These are phyloP conservation scores for Acanthosoma haemorrhoidale DNA, from an alignment of 2,888 invertebrate genomes.

Conservation along the genomic window DNA sequence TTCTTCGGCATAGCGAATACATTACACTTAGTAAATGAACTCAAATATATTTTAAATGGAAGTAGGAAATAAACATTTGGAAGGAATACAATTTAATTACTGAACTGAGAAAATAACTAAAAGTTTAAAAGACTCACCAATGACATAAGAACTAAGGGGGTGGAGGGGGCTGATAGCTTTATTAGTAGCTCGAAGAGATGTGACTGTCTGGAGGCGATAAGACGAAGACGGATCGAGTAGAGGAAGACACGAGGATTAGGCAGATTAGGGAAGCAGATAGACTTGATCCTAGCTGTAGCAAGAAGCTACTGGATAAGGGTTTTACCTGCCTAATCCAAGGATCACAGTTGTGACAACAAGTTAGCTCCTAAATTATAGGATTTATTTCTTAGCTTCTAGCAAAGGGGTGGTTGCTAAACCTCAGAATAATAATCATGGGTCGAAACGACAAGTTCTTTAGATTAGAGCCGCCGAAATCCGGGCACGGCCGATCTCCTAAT, in stretches of 20 bases:
- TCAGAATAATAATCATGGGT: neutral
- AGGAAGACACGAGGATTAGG: neutral
- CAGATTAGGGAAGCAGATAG: neutral
- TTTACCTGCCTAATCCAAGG: conserved; percentile 19
- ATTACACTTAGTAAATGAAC: too few species aligned
- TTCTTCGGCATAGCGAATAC: too few species aligned
- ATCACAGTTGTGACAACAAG: conserved; percentile 24
- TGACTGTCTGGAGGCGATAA: neutral
- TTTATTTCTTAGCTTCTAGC: conserved; percentile 27
- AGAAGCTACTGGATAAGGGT: conserved; percentile 20
- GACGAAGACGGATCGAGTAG: neutral
- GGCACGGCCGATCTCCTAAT: neutral
- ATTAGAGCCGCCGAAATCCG: neutral
- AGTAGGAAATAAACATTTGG: too few species aligned
- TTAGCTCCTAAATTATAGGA: conserved; percentile 15
- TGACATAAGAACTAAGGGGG: neutral
- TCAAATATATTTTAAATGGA: too few species aligned
- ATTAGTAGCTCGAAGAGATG: neutral
- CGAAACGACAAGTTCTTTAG: neutral
- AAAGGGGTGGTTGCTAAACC: neutral
- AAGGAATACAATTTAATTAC: too few species aligned
- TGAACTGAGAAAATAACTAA: too few species aligned
- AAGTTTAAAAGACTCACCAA: too few species aligned
- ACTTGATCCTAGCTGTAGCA: neutral
- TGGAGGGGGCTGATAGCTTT: neutral